Conservation (phyloP, 2,113 vertebrate species). For the Aramus guarauna region DNA sequence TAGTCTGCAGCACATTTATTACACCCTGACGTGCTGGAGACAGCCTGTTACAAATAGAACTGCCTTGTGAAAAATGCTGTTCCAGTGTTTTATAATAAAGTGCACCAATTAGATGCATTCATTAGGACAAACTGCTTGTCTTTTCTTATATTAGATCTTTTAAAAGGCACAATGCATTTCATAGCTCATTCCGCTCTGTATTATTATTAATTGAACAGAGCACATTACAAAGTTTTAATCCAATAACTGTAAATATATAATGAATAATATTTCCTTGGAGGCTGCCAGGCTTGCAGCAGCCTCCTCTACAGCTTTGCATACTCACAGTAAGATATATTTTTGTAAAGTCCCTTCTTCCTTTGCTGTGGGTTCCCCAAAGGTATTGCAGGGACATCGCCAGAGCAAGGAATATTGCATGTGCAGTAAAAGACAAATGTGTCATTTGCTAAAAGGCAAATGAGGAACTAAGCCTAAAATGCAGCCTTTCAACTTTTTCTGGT, state of each 20-base stretch:
- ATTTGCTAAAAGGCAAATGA: conserved; percentile 38
- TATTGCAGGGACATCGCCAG: neutral
- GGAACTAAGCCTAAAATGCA: neutral
- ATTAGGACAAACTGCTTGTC: conserved; percentile 83
- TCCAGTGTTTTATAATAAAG: conserved; percentile 82
- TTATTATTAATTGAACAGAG: conserved; percentile 79
- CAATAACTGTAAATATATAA: conserved; percentile 76
- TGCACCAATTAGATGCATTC: conserved; percentile 82
- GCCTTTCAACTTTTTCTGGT: neutral
- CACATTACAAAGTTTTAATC: conserved; percentile 73
- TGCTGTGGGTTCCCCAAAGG: neutral
- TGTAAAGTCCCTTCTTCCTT: neutral
- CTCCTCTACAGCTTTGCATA: neutral
- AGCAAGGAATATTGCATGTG: neutral
- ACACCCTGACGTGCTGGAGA: conserved; percentile 76
- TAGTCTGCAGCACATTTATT: conserved; percentile 80
- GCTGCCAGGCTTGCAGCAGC: conserved; percentile 21
- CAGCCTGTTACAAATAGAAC: conserved; percentile 83
- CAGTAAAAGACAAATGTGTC: conserved; percentile 8
- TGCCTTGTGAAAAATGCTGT: conserved; percentile 80
- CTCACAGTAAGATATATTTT: conserved; percentile 1
- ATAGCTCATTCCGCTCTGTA: conserved; percentile 59
- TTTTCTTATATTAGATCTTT: conserved; percentile 75
- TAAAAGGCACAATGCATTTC: conserved; percentile 73
- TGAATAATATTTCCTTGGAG: conserved; percentile 71